Evolutionary conservation across 2,888 invertebrate species (phyloP).

Genomic region (Mythimna vitellina): DNA sequence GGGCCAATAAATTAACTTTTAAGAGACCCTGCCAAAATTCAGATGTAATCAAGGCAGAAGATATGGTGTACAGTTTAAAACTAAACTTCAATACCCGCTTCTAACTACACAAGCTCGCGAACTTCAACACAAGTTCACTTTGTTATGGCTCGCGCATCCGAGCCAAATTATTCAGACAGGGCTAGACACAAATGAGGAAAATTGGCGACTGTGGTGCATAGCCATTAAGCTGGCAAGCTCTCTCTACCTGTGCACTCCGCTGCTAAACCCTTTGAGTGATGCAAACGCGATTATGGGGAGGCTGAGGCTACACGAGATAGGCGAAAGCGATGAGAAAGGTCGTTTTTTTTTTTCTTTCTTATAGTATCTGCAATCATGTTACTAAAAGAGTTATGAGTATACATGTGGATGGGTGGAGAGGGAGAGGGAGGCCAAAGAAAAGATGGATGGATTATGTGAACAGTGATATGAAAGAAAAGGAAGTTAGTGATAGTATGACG

Average conservation of each 20-base stretch:
- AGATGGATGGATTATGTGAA: too few relatives aligned
- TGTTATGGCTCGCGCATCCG: constrained; percentile 40
- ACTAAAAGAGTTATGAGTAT: too few relatives aligned
- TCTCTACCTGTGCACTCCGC: constrained; percentile 42
- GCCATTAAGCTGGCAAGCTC: constrained; percentile 48
- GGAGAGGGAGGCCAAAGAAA: too few relatives aligned
- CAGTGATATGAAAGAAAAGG: too few relatives aligned
- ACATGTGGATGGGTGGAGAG: too few relatives aligned
- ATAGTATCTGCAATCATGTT: too few relatives aligned
- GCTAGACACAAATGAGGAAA: constrained; percentile 50
- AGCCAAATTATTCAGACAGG: constrained; percentile 25
- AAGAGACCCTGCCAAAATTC: background rate
- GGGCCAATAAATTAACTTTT: too few relatives aligned
- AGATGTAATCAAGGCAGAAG: background rate
- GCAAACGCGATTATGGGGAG: constrained; percentile 45
- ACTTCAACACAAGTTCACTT: constrained; percentile 22
- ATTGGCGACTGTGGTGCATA: constrained; percentile 44
- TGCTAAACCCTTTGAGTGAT: constrained; percentile 51
- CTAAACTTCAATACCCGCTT: background rate
- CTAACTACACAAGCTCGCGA: constrained; percentile 7
- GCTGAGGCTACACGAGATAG: background rate
- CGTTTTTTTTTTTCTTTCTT: too few relatives aligned
- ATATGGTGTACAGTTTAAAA: background rate
- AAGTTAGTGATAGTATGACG: too few relatives aligned
- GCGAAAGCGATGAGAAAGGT: constrained; percentile 2